Evolutionary conservation across 2,888 invertebrate species (phyloP).

Genomic region (Carpatolechia fugitivella): DNA sequence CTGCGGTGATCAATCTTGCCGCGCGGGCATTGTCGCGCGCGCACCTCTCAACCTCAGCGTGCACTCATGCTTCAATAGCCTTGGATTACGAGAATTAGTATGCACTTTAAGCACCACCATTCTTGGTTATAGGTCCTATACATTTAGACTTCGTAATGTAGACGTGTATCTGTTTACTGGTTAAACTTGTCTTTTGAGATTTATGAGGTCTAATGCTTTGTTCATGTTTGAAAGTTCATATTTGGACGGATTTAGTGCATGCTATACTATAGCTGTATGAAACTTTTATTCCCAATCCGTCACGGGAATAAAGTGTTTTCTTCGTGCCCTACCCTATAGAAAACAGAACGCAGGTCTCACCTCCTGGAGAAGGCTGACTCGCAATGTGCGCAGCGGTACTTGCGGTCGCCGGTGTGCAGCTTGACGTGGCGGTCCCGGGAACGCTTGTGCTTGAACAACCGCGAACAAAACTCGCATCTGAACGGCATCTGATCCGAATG

Average conservation of each 20-base stretch:
- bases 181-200: not conserved
- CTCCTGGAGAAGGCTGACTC: conserved; percentile 95
- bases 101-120: conserved; percentile 33
- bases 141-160: conserved; percentile 24
- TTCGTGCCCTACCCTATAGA: too few species aligned
- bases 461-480: conserved; percentile 93
- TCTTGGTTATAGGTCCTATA: conserved; percentile 19
- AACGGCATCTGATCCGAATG: conserved; percentile 96
- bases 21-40: conserved; percentile 54
- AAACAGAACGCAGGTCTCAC: conserved; percentile 61
- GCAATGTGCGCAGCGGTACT: conserved; percentile 94
- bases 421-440: conserved; percentile 96
- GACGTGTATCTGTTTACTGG: conserved; percentile 6
- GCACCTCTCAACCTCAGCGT: conserved; percentile 55
- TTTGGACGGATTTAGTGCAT: too few species aligned
- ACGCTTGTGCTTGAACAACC: conserved; percentile 96
- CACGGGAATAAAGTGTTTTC: too few species aligned
- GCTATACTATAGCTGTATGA: too few species aligned
- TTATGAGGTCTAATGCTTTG: not conserved
- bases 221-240: not conserved
- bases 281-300: too few species aligned
- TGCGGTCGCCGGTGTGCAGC: conserved; percentile 93
- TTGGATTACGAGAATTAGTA: conserved; percentile 45
- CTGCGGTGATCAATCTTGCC: conserved; percentile 67
- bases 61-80: conserved; percentile 40